Evolutionary conservation across 2,797 vertebrate genomes (phyloP), one percentile per base, ranked within the genome.

Genomic region (Enteromius radiatus): DNA sequence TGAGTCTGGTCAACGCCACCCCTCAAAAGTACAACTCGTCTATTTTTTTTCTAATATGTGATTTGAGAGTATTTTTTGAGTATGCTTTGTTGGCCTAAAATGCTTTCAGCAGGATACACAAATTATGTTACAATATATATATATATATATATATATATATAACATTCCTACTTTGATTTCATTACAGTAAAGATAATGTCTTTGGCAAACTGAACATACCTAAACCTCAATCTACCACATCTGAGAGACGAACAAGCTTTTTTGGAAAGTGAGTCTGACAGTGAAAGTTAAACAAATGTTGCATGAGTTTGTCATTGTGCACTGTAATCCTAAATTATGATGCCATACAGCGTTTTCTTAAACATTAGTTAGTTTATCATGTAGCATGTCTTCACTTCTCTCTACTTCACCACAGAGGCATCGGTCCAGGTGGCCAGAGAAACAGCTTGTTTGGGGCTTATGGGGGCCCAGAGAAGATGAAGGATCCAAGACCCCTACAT

Each of bases 401-500:
- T n/a, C 2, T 63, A 6, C 64, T 10, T 59, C 17, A 78, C 84
- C 86, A 52, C 88, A 98, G 97, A 80, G 88, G 89, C 1, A 96
- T 96, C 74, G 95, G 95, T 86, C 89, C 88, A 28, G 93, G 95
- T 77, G 91, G 93, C 71, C 93, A 94, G 47, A 95, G 96, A 43
- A 96, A 92, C 92, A 98, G 97, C 91, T 94, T 92, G 70, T 93
- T 96, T 70, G 95, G 96, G 1, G 89, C 94, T 38, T 99, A 97
- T 19, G 97, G 96, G 63, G 95, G 91, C 85, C 87, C 94, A 68
- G 98, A 99, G 89, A 99, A 99, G 91, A 96, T 99, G 63, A 99
- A 99, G 89, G 98, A 99, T 68, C 89, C 95, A 54, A 93, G 97
- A 86, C 97, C 98, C 0, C 95, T 99, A 70, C 97, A 99, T 85